Base-by-base conservation (phyloP, 1,140 invertebrate genomes). In the Pararge aegeria region DNA sequence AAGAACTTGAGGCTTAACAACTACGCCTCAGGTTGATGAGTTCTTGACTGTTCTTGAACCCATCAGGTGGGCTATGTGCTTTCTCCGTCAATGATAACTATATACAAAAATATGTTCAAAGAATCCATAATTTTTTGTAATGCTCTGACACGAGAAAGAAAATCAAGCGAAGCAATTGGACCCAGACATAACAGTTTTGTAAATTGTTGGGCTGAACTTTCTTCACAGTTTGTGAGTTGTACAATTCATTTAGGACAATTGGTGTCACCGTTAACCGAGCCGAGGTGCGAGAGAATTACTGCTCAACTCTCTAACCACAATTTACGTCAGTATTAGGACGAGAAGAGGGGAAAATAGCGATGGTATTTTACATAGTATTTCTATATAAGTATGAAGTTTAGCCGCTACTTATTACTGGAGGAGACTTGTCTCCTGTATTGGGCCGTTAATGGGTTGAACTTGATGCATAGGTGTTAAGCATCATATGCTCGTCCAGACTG, bases 191-290 rank as follows among this genome's bases (percentile, higher is more conserved):
- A 38, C 37, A 40, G 16, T 54, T 54, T 37, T 27, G 38, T 21
- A 58, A 58, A 40, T 51, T 27, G 34, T 34, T 7, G 21, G 19
- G 9, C 46, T 49, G 15, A 52, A 51, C 15, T 38, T 54, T 54
- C 37, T 24, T 19, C 12, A 2, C 37, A 51, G 34, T 58, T 58
- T 20, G 34, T 30, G 38, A 57, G 40, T 37, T 18, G 38, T 42
- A 42, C 38, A 18, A 42, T 42, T 42, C 38, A 50, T 51, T 58
- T 37, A n/a, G 34, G 38, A 51, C 48, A 40, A 58, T 58, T 51
- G 55, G 13, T 42, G 16, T 42, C 38, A 42, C 38, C 13, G 6
- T 42, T 42, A 42, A 42, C 38, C 5, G n/a, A 18, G 38, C 13
- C 13, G 38, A 42, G 38, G 38, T 40, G 55, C 51, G 34, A 42